These are phyloP conservation scores for Amiota mariae DNA, from an alignment of 2,888 invertebrate genomes.

Conservation along the genomic window DNA sequence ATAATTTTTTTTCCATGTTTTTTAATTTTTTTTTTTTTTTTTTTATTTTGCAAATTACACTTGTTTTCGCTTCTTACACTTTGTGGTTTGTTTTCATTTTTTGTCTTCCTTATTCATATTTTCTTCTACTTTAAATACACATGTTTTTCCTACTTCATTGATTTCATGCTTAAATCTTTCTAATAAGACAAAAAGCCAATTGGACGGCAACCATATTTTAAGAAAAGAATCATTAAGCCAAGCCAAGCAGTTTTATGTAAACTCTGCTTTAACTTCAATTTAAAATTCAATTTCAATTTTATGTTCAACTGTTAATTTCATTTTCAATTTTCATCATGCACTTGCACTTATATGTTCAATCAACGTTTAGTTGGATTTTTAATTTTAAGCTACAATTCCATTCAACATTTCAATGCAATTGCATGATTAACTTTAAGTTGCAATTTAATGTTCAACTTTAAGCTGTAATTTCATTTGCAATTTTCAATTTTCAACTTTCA, in stretches of 20 bases:
- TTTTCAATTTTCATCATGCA: not conserved
- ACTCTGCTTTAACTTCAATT: not conserved
- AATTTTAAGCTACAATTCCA: not conserved
- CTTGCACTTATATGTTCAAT: not conserved
- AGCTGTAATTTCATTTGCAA: too few species aligned
- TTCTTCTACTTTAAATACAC: not conserved
- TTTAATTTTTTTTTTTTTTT: not conserved
- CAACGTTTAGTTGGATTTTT: too few species aligned
- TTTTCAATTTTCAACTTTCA: too few species aligned
- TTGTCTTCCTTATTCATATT: not conserved
- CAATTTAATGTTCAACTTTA: not conserved
- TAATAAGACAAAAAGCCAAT: slow-evolving; percentile 66
- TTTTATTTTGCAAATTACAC: slow-evolving; percentile 7
- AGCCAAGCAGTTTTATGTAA: not conserved
- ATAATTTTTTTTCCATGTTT: not conserved
- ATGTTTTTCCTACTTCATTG: not conserved
- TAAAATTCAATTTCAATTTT: too few species aligned
- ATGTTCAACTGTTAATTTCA: not conserved
- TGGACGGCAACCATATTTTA: slow-evolving; percentile 68
- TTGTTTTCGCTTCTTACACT: slow-evolving; percentile 20
- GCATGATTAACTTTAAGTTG: too few species aligned
- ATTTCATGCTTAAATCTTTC: slow-evolving; percentile 5
- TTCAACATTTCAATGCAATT: too few species aligned
- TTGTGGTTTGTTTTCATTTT: slow-evolving; percentile 31
- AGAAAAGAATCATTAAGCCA: slow-evolving; percentile 37